These are phyloP conservation scores for Odontothrips loti DNA, from an alignment of 2,888 invertebrate genomes.

Conservation along the genomic window DNA sequence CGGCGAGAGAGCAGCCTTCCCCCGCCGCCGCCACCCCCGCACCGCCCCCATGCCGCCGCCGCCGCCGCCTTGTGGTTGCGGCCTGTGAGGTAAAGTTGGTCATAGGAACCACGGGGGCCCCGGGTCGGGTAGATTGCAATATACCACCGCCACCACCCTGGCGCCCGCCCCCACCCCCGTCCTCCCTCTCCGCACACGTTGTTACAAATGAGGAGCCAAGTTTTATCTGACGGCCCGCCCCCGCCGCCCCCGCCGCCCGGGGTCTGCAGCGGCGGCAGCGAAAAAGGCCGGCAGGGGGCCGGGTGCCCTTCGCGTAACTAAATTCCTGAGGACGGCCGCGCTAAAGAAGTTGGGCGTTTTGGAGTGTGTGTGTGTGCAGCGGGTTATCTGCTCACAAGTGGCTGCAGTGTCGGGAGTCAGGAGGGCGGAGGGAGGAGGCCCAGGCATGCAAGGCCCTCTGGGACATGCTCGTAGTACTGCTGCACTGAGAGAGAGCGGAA, in stretches of 20 bases:
- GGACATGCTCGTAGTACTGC: no score
- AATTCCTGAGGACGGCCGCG: no score
- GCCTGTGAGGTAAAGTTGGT: background rate
- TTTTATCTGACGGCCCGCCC: background rate
- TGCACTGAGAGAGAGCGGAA: no score
- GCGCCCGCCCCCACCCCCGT: background rate
- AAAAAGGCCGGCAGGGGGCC: no score
- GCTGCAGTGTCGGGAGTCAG: no score
- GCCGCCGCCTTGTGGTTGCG: background rate
- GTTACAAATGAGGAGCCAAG: constrained; percentile 21
- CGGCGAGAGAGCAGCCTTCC: background rate
- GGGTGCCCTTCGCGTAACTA: no score
- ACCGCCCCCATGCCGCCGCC: no score
- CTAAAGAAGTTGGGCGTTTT: no score
- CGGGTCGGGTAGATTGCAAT: background rate
- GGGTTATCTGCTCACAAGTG: no score
- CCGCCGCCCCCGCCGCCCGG: background rate
- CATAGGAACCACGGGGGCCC: background rate
- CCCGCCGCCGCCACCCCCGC: background rate
- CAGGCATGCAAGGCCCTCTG: no score
- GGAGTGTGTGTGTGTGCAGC: no score
- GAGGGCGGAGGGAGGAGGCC: no score
- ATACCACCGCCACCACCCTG: background rate
- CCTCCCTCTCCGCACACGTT: background rate
- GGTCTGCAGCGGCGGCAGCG: background rate